Conservation (phyloP, 2,113 vertebrate genomes). For the Hemiscyllium ocellatum region DNA sequence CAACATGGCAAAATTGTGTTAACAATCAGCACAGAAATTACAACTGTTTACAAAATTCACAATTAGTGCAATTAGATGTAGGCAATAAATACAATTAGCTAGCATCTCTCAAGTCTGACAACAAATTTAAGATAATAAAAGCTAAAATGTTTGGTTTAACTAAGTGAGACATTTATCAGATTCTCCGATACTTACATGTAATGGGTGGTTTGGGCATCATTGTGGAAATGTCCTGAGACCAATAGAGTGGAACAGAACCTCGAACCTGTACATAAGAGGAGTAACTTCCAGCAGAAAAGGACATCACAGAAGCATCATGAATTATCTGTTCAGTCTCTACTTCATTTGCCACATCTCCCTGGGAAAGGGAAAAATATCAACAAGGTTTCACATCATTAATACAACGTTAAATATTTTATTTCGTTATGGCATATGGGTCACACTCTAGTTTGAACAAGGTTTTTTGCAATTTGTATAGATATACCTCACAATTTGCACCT, state of each 20-base stretch:
- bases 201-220: constrained; percentile 99
- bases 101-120: not conserved
- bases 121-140: not conserved
- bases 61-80: not conserved
- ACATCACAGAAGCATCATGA: constrained; percentile 90
- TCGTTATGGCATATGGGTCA: not conserved
- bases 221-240: constrained; percentile 98
- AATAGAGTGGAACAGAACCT: constrained; percentile 91
- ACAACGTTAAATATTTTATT: not conserved
- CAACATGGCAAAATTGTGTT: not conserved
- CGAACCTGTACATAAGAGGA: constrained; percentile 95
- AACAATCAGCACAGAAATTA: not conserved
- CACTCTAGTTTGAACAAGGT: not conserved
- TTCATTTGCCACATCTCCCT: constrained; percentile 97
- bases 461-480: not conserved
- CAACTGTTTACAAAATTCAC: not conserved
- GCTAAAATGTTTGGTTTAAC: not conserved
- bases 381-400: not conserved
- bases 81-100: not conserved
- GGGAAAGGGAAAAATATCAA: constrained; percentile 42
- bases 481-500: constrained; percentile 91
- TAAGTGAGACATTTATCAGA: not conserved
- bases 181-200: constrained; percentile 63
- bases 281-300: constrained; percentile 82
- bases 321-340: constrained; percentile 96